Conservation (phyloP, 2,797 vertebrate species). For the Amblyopsis hoosieri region DNA sequence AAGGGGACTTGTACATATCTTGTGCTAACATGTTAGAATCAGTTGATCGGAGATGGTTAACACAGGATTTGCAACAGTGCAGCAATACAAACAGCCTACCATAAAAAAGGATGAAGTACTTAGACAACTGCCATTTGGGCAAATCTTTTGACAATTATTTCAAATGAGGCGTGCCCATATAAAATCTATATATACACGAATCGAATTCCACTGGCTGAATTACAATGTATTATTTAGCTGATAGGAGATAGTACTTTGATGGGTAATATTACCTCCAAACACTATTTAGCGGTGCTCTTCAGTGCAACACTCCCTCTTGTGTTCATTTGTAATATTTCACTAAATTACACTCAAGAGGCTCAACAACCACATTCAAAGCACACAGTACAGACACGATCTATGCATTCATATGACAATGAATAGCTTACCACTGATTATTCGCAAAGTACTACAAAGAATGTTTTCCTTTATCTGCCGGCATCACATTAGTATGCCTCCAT, state of each 20-base stretch:
- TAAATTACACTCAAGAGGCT: not conserved
- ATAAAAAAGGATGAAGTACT: too few species aligned
- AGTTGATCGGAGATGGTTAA: too few species aligned
- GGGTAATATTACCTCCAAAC: constrained; percentile 1
- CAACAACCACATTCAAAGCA: not conserved
- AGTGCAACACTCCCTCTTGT: not conserved
- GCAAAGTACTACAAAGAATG: not conserved
- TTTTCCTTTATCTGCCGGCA: too few species aligned
- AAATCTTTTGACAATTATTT: not conserved
- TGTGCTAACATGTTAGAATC: not conserved
- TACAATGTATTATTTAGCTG: not conserved
- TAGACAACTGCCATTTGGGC: too few species aligned
- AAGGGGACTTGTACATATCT: not conserved
- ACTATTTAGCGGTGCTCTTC: not conserved
- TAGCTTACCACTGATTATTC: not conserved
- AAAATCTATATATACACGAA: not conserved
- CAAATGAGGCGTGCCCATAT: not conserved
- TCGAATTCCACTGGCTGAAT: not conserved
- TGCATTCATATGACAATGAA: not conserved
- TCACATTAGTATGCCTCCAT: not conserved
- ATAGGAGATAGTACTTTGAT: not conserved
- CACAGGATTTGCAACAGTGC: too few species aligned
- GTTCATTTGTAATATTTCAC: constrained; percentile 4
- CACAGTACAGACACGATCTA: not conserved
- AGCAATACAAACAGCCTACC: too few species aligned